phyloP scores from a whole-genome alignment of 2,797 vertebrate genomes.

The Microctenopoma steveboyesi region DNA sequence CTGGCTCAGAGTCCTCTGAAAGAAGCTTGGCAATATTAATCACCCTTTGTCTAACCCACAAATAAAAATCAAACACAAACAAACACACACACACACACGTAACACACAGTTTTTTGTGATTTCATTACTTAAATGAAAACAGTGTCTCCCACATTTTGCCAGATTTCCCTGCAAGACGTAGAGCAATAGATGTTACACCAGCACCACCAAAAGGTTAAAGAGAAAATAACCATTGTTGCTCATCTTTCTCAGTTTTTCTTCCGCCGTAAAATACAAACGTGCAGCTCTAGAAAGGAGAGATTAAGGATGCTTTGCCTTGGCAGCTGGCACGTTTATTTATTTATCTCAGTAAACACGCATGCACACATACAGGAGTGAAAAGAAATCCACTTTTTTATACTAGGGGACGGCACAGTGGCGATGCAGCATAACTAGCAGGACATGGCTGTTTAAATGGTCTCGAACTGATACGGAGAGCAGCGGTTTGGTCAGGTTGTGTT shows the following conservation, averaged over 20 bases:
- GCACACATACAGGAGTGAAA: constrained; percentile 26
- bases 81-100: constrained; percentile 33
- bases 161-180: constrained; percentile 23
- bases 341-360: constrained; percentile 66
- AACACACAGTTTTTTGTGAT: constrained; percentile 46
- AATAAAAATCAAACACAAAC: constrained; percentile 45
- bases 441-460: constrained; percentile 76
- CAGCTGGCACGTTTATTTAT: constrained; percentile 72
- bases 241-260: constrained; percentile 3
- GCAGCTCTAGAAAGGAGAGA: constrained; percentile 66
- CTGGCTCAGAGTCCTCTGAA: constrained; percentile 54
- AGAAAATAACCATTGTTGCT: constrained; percentile 52
- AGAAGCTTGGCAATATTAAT: constrained; percentile 62
- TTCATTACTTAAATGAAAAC: constrained; percentile 73
- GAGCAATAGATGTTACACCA: constrained; percentile 71
- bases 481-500: constrained; percentile 57
- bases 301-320: constrained; percentile 68
- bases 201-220: constrained; percentile 80
- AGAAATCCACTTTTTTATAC: constrained; percentile 36
- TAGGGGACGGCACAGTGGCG: constrained; percentile 40
- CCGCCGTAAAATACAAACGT: constrained; percentile 38
- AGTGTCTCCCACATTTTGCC: constrained; percentile 37
- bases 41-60: constrained; percentile 59
- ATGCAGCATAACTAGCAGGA: constrained; percentile 74
- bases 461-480: constrained; percentile 76